A percentile compares a stretch with the other conserved stretches of the same genome.
phyloP scores from a whole-genome alignment of 2,888 invertebrate species.

The Teleiodes luculella region DNA sequence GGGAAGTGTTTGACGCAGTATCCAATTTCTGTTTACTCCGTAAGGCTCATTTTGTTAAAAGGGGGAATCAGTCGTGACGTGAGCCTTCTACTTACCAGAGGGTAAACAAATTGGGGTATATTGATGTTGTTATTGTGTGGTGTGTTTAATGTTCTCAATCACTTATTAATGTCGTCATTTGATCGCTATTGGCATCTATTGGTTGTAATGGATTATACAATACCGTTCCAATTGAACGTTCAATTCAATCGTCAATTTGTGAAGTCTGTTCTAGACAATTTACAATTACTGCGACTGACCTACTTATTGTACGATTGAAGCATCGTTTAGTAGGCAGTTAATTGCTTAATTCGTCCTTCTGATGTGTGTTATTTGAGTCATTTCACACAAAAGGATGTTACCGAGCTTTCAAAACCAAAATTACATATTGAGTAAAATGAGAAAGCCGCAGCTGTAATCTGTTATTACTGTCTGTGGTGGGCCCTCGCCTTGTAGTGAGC shows the following conservation, averaged over 20 bases:
- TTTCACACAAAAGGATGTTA: not conserved
- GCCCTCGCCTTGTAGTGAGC: conserved; percentile 26
- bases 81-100: conserved; percentile 31
- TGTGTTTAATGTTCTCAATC: conserved; percentile 5
- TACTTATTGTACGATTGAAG: too few relatives aligned
- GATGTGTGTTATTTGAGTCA: too few relatives aligned
- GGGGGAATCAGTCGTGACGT: conserved; percentile 40
- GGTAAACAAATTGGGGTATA: conserved; percentile 24
- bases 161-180: not conserved
- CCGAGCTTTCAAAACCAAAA: not conserved
- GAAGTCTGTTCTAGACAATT: not conserved
- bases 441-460: conserved; percentile 3
- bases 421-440: conserved; percentile 4
- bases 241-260: not conserved
- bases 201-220: not conserved
- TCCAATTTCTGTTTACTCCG: conserved; percentile 47
- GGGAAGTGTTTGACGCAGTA: conserved; percentile 37
- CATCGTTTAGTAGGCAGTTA: too few relatives aligned
- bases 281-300: not conserved
- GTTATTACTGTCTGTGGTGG: conserved; percentile 9
- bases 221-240: not conserved
- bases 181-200: not conserved
- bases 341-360: too few relatives aligned
- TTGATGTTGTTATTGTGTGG: conserved; percentile 14
- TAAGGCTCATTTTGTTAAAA: conserved; percentile 39